Evolutionary conservation across 2,797 vertebrate genomes (phyloP).

Genomic region (Hemitrygon akajei): DNA sequence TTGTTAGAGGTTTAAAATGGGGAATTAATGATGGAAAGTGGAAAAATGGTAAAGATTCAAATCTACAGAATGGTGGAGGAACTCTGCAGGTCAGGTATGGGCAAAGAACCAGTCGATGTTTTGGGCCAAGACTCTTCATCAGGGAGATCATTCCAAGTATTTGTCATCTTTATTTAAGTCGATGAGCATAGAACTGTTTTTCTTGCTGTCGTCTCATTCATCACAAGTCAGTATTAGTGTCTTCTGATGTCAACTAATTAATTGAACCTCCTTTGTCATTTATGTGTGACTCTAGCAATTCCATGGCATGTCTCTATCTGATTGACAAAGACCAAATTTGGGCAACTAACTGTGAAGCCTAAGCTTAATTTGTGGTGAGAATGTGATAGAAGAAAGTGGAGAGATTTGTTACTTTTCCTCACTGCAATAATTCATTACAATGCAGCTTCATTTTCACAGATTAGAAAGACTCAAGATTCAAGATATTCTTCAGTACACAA

Average conservation of each 20-base stretch:
- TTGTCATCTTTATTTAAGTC: not conserved
- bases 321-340: not conserved
- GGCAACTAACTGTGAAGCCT: not conserved
- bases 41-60: no score
- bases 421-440: not conserved
- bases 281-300: not conserved
- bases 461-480: no score
- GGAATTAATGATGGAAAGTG: no score
- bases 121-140: no score
- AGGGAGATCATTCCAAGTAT: not conserved
- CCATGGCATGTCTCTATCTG: not conserved
- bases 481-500: no score
- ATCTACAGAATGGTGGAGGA: no score
- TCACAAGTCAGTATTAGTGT: not conserved
- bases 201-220: not conserved
- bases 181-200: not conserved
- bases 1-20: no score
- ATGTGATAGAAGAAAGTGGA: not conserved
- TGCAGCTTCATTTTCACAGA: no score
- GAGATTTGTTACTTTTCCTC: not conserved
- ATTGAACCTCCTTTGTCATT: not conserved
- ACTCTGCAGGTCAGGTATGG: no score
- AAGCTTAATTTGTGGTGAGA: not conserved
- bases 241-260: not conserved
- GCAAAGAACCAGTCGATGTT: no score